These are phyloP conservation scores for Dromococcyx pavoninus DNA, from an alignment of 2,797 vertebrate genomes.

Conservation along the genomic window DNA sequence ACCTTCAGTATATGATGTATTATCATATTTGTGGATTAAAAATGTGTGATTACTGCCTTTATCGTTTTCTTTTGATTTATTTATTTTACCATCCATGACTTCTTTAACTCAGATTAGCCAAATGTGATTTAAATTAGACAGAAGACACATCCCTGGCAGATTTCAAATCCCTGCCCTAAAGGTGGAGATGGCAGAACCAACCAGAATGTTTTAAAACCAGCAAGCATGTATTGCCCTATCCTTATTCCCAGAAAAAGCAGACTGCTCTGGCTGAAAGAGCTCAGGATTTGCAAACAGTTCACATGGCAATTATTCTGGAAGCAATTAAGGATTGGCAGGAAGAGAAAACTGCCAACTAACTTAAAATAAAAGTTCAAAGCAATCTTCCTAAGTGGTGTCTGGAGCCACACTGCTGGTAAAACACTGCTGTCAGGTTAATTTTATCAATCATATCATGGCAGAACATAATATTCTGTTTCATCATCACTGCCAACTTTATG, in stretches of 20 bases:
- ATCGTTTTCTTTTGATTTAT: not conserved
- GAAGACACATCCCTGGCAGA: not conserved
- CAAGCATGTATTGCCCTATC: not conserved
- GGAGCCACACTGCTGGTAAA: not conserved
- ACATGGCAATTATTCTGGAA: not conserved
- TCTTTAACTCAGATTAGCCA: not conserved
- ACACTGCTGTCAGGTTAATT: not conserved
- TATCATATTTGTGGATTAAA: conserved; percentile 72
- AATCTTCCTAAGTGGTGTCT: conserved; percentile 14
- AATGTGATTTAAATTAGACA: not conserved
- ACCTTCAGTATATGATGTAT: conserved; percentile 62
- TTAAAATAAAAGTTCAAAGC: conserved; percentile 9
- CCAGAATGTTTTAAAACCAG: not conserved
- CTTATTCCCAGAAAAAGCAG: not conserved
- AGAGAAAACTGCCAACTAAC: not conserved
- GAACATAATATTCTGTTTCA: not conserved
- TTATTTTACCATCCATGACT: not conserved
- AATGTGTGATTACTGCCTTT: conserved; percentile 55
- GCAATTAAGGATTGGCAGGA: not conserved
- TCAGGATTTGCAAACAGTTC: conserved; percentile 7
- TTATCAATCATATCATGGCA: conserved; percentile 13
- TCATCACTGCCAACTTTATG: not conserved
- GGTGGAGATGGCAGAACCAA: not conserved
- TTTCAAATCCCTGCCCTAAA: not conserved
- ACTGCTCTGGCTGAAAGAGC: not conserved